Conservation (phyloP, 2,888 invertebrate species). For the Papilio gigon region DNA sequence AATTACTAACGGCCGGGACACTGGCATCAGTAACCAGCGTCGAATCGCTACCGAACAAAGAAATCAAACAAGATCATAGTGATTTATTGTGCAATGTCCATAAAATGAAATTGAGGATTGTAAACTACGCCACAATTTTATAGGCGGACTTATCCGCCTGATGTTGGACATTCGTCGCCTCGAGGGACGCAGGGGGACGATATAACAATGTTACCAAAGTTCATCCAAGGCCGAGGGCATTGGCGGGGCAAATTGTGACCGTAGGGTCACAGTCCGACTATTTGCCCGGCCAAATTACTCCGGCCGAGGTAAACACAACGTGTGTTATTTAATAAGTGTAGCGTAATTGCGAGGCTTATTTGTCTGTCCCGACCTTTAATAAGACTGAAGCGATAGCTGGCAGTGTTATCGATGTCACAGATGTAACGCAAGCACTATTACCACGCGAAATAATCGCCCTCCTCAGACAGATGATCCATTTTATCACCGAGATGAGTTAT, state of each 20-base stretch:
- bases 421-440: slow-evolving; percentile 66
- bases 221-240: slow-evolving; percentile 73
- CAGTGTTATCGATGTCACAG: slow-evolving; percentile 65
- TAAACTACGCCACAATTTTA: slow-evolving; percentile 70
- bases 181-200: slow-evolving; percentile 69
- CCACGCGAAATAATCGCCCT: slow-evolving; percentile 66
- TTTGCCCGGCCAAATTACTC: slow-evolving; percentile 71
- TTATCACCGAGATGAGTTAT: slow-evolving; percentile 66
- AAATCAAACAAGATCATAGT: slow-evolving; percentile 59
- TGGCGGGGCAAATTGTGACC: slow-evolving; percentile 72
- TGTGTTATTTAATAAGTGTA: slow-evolving; percentile 67
- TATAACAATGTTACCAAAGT: slow-evolving; percentile 77
- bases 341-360: slow-evolving; percentile 49
- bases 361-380: slow-evolving; percentile 50
- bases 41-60: slow-evolving; percentile 55
- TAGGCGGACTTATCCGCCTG: slow-evolving; percentile 70
- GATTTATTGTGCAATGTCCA: slow-evolving; percentile 70
- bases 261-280: slow-evolving; percentile 71
- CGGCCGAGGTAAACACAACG: slow-evolving; percentile 65
- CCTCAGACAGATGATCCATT: slow-evolving; percentile 62
- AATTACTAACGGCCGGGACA: slow-evolving; percentile 58
- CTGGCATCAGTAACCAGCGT: slow-evolving; percentile 49
- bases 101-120: slow-evolving; percentile 72
- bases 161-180: slow-evolving; percentile 73
- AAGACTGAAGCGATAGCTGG: slow-evolving; percentile 56